Conservation (phyloP, 2,888 invertebrate genomes). For the Parnassius glacialis region DNA sequence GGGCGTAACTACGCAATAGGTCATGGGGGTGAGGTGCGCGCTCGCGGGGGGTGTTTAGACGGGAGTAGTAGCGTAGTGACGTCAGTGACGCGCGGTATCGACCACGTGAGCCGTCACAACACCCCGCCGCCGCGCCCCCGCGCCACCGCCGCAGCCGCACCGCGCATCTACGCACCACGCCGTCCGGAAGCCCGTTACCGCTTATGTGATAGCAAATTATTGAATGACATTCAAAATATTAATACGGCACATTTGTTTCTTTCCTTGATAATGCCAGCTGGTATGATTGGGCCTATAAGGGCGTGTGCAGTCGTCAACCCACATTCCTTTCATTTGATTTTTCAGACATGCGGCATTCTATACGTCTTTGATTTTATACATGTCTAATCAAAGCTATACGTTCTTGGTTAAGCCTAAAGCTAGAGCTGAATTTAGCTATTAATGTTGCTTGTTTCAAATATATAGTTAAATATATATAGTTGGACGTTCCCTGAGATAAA, state of each 20-base stretch:
- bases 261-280: neutral
- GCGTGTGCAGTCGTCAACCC: too few species aligned
- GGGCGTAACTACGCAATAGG: conserved; percentile 73
- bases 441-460: too few species aligned
- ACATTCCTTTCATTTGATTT: neutral
- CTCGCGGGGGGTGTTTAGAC: conserved; percentile 67
- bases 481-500: too few species aligned
- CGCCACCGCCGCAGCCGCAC: conserved; percentile 28
- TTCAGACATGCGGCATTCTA: neutral
- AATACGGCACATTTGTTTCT: conserved; percentile 30
- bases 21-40: conserved; percentile 58
- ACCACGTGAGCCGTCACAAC: conserved; percentile 72
- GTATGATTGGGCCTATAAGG: neutral
- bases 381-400: too few species aligned
- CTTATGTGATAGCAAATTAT: conserved; percentile 58
- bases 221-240: conserved; percentile 45
- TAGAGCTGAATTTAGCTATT: too few species aligned
- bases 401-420: too few species aligned
- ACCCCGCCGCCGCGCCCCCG: conserved; percentile 50
- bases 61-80: conserved; percentile 80
- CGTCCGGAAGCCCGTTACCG: conserved; percentile 60
- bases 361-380: too few species aligned
- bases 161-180: conserved; percentile 71
- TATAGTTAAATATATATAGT: too few species aligned
- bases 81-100: conserved; percentile 72